Evolutionary conservation across 1,140 invertebrate species (phyloP).

Genomic region (Brachionus angularis): DNA sequence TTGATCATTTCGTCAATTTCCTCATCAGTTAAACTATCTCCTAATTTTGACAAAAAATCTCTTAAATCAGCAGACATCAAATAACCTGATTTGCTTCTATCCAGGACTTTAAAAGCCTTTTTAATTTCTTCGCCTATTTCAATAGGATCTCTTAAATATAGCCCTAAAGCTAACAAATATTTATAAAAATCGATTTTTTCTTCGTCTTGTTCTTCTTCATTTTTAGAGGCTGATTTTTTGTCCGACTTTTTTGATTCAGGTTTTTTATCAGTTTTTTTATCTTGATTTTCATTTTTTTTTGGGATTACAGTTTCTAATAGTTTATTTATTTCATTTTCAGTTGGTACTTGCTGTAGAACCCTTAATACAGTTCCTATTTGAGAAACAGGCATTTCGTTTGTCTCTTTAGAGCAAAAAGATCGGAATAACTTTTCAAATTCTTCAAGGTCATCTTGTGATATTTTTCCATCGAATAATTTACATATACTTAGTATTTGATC

Average conservation of each 20-base stretch:
- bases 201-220: conserved; percentile 11
- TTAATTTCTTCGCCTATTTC: conserved; percentile 35
- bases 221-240: not conserved
- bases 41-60: conserved; percentile 28
- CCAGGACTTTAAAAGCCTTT: conserved; percentile 24
- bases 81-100: conserved; percentile 12
- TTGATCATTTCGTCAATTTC: conserved; percentile 43
- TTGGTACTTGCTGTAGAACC: conserved; percentile 21
- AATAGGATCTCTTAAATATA: not conserved
- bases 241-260: not conserved
- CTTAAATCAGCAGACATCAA: conserved; percentile 34
- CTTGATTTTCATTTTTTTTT: not conserved
- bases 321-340: conserved; percentile 5
- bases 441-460: conserved; percentile 4
- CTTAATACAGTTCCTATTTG: conserved; percentile 12
- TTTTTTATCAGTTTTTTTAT: conserved; percentile 41
- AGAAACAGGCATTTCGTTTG: conserved; percentile 28
- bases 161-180: conserved; percentile 2
- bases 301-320: conserved; percentile 28
- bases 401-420: not conserved
- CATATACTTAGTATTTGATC: conserved; percentile 30
- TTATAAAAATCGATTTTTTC: conserved; percentile 42
- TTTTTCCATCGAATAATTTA: conserved; percentile 14
- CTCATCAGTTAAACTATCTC: conserved; percentile 31
- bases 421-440: conserved; percentile 37